A percentile compares a stretch with the other conserved stretches of the same genome.
Conservation (phyloP, 1,140 invertebrate genomes). For the Pseudachorutes palmiensis region DNA sequence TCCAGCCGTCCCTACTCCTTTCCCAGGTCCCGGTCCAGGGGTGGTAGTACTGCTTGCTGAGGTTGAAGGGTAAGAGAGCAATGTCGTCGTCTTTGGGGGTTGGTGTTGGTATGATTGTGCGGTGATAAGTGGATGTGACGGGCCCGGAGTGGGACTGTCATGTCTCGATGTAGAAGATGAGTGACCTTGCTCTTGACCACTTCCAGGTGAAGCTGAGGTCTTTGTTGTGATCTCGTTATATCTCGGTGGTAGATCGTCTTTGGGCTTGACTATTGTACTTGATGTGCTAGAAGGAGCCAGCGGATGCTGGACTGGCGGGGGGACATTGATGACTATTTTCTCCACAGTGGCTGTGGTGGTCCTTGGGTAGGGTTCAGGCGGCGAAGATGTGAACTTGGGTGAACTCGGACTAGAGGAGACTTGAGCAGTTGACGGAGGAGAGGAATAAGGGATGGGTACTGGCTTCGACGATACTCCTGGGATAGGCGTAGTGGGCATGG, state of each 20-base stretch:
- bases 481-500: neutral
- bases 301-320: neutral
- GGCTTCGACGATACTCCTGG: neutral
- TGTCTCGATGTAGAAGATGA: no score
- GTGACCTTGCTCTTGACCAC: neutral
- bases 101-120: constrained; percentile 7
- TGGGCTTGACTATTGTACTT: constrained; percentile 1
- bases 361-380: neutral
- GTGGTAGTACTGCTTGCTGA: neutral
- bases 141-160: no score
- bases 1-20: neutral
- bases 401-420: neutral
- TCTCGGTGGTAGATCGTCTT: neutral
- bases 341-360: neutral
- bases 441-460: neutral
- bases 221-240: neutral
- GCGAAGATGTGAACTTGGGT: neutral
- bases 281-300: neutral
- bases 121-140: neutral
- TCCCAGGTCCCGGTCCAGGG: neutral
- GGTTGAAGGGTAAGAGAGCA: neutral
- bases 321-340: neutral
- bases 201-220: neutral
- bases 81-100: neutral
- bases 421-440: neutral